Percentiles rank a stretch among this genome's conserved stretches.
Evolutionary conservation across 1,140 invertebrate genomes (phyloP).

Genomic region (Drosophila rhopaloa): DNA sequence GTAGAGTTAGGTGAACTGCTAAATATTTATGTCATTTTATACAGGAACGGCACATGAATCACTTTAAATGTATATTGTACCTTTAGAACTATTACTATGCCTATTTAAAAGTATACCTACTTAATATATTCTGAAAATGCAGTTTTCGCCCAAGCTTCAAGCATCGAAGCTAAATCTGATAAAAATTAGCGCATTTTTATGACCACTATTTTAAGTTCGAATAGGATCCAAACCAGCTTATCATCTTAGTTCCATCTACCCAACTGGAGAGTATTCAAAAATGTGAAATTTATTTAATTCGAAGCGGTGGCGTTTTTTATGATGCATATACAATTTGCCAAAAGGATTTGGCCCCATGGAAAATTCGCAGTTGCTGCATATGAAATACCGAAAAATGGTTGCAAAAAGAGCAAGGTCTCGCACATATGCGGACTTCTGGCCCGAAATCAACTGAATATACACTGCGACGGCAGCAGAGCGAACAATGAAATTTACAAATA

Average conservation of each 20-base stretch:
- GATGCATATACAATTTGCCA: constrained; percentile 72
- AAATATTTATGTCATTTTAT: no score
- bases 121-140: no score
- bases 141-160: no score
- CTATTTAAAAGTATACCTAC: no score
- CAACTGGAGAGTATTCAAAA: constrained; percentile 49
- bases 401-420: constrained; percentile 16
- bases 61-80: no score
- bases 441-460: constrained; percentile 47
- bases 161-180: no score
- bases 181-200: no score
- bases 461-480: constrained; percentile 32
- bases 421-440: constrained; percentile 25
- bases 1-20: no score
- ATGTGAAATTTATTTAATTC: constrained; percentile 72
- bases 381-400: constrained; percentile 45
- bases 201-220: no score
- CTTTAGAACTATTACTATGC: no score
- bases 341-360: constrained; percentile 65
- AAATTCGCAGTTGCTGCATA: constrained; percentile 60
- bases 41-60: no score
- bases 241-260: background rate
- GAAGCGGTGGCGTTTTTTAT: constrained; percentile 55
- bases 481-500: constrained; percentile 76
- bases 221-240: background rate